Base-by-base conservation (phyloP, 2,797 vertebrate species). In the Poeciliopsis turneri region DNA sequence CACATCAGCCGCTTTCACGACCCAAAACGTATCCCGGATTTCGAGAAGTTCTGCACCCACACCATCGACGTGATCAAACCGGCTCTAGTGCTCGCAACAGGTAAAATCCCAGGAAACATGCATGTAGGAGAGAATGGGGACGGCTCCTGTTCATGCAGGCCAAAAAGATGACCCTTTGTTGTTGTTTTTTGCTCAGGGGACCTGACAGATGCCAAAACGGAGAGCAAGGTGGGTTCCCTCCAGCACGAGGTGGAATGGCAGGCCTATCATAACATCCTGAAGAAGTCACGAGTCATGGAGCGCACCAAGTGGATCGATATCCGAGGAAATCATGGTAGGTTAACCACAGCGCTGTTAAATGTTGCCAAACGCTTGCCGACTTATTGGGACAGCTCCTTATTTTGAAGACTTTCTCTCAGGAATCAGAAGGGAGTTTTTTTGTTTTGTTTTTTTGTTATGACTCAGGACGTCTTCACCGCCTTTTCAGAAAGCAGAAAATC, bases 231-330 rank as follows among this genome's bases (percentile, higher is more conserved):
- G 88, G 98, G 98, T 20, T 99, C 98, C 77, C 96, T 95, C 77
- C 98, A 99, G 89, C 89, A 97, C 13, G 98, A 99, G 87, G 95
- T 95, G 82, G 98, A 99, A 89, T 99, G 98, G 98, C 97, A 97
- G 92, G 97, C 95, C 82, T 99, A 99, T 84, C 95, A 98, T 80
- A 95, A 95, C 87, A 87, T 98, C 88, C 92, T 99, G 83, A 99
- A 98, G 94, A 96, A 95, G 92, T 97, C 98, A 0, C 95, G 90
- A 0, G 97, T 99, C 85, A 93, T 97, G 96, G 96, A 98, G 90
- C 97, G 95, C 92, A 99, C 97, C 1, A 97, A 95, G 89, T 99
- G 98, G 98, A 97, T 99, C 71, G 98, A 99, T 92, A 97, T 99
- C 88, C 97, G 96, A 43, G 98, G 98, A 88, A 99, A 99, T 94